Conservation (phyloP, 1,140 invertebrate genomes). For the Nebria ingens region DNA sequence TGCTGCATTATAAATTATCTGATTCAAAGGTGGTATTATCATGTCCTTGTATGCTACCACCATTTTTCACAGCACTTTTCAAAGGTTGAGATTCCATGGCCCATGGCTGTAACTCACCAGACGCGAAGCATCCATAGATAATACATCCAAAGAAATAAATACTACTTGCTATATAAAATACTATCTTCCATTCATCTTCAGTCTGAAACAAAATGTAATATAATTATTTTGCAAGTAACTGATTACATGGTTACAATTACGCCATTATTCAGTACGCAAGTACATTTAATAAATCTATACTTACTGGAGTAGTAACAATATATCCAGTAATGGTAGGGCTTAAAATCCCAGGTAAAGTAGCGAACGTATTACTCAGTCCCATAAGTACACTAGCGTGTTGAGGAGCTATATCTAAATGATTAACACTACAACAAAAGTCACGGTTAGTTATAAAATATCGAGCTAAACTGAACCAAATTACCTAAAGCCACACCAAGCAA, state of each 20-base stretch:
- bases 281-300: neutral
- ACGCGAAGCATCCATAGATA: constrained; percentile 69
- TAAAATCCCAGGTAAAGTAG: constrained; percentile 77
- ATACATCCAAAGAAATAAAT: constrained; percentile 70
- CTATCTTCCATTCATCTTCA: constrained; percentile 64
- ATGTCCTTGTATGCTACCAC: neutral
- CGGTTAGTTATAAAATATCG: neutral
- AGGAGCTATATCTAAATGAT: constrained; percentile 79
- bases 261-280: no score
- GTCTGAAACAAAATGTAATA: constrained; percentile 49
- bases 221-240: neutral
- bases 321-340: constrained; percentile 69
- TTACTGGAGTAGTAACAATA: constrained; percentile 61
- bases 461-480: neutral
- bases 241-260: no score
- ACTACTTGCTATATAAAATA: constrained; percentile 71
- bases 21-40: constrained; percentile 1
- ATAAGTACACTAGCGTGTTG: constrained; percentile 72
- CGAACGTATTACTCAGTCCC: constrained; percentile 81
- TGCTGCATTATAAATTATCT: constrained; percentile 10
- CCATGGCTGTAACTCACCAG: constrained; percentile 72
- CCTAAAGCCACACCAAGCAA: constrained; percentile 82
- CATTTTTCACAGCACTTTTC: neutral
- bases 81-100: constrained; percentile 31
- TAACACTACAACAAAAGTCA: constrained; percentile 59